A percentile compares a stretch with the other conserved stretches of the same genome.
phyloP scores from a whole-genome alignment of 1,140 invertebrate genomes.

The Galleria mellonella region DNA sequence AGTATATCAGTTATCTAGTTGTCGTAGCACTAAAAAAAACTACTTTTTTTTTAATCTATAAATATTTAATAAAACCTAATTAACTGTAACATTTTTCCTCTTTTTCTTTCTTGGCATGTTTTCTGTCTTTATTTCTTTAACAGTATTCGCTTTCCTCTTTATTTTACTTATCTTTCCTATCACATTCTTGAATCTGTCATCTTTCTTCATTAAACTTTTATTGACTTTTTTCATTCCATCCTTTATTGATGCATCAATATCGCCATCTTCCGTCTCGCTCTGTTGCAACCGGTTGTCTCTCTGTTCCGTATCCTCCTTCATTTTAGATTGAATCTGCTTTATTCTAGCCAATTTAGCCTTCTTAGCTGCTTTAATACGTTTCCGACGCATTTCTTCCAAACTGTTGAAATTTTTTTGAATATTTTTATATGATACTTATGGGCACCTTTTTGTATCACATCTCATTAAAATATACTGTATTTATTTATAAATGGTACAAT shows the following conservation, averaged over 20 bases:
- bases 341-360: constrained; percentile 64
- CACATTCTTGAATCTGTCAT: constrained; percentile 68
- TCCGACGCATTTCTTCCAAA: constrained; percentile 62
- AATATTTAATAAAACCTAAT: constrained; percentile 12
- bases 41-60: no score
- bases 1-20: no score
- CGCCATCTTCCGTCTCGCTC: constrained; percentile 29
- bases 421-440: no score
- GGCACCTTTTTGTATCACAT: no score
- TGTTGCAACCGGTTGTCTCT: constrained; percentile 24
- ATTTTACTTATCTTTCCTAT: constrained; percentile 72
- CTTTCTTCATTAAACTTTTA: constrained; percentile 63
- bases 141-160: constrained; percentile 59
- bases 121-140: constrained; percentile 2
- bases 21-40: no score
- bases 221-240: constrained; percentile 58
- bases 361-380: constrained; percentile 56
- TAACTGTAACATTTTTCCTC: constrained; percentile 33
- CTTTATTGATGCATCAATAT: constrained; percentile 52
- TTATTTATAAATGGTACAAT: no score
- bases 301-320: constrained; percentile 17
- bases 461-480: no score
- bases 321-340: constrained; percentile 56
- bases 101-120: constrained; percentile 31
- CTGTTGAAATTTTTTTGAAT: constrained; percentile 23